phyloP scores from a whole-genome alignment of 2,888 invertebrate species.

The Troides oblongomaculatus region DNA sequence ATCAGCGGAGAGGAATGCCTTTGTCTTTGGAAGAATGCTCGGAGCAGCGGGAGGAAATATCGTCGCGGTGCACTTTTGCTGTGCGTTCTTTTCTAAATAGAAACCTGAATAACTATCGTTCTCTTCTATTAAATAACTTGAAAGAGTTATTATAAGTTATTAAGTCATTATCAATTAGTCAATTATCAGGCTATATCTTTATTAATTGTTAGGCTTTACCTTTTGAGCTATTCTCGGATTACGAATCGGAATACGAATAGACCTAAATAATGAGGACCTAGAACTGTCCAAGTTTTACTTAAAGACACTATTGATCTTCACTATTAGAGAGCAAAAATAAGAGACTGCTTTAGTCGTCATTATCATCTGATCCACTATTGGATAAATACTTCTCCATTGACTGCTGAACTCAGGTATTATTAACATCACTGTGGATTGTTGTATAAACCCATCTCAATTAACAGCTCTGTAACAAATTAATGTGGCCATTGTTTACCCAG shows the following conservation, averaged over 20 bases:
- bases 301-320: too few species aligned
- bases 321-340: too few species aligned
- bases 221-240: too few species aligned
- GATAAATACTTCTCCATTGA: too few species aligned
- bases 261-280: too few species aligned
- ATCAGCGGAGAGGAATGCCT: conserved; percentile 3
- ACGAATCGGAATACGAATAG: too few species aligned
- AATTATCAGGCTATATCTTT: too few species aligned
- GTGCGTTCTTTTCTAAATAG: not conserved
- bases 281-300: too few species aligned
- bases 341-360: too few species aligned
- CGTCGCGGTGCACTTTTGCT: not conserved
- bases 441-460: conserved; percentile 55
- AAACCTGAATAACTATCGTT: not conserved
- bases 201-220: too few species aligned
- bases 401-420: not conserved
- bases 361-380: too few species aligned
- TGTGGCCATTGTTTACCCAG: conserved; percentile 53
- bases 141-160: not conserved
- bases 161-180: too few species aligned
- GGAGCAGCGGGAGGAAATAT: not conserved
- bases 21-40: not conserved
- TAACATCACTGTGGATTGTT: conserved; percentile 29
- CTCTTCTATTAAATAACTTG: not conserved
- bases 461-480: conserved; percentile 58